Conservation (phyloP, 2,888 invertebrate genomes). For the Stegana nigrithorax region DNA sequence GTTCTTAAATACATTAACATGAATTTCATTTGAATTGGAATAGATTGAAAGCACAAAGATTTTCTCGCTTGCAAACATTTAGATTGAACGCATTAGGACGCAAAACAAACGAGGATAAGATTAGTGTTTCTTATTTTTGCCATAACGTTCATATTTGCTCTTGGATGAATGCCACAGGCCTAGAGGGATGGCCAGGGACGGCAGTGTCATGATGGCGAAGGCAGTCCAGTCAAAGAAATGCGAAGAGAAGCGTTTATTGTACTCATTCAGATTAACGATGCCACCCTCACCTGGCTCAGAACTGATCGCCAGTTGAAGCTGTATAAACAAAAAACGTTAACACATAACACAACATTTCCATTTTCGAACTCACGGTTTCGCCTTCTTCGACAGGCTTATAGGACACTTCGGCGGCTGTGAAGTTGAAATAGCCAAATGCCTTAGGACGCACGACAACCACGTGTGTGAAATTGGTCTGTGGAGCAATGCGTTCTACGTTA, state of each 20-base stretch:
- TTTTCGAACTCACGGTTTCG: slow-evolving; percentile 72
- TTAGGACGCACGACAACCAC: slow-evolving; percentile 91
- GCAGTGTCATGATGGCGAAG: slow-evolving; percentile 96
- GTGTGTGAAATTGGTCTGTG: slow-evolving; percentile 93
- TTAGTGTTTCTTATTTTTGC: slow-evolving; percentile 77
- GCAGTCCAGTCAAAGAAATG: slow-evolving; percentile 97
- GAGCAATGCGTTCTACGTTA: slow-evolving; percentile 89
- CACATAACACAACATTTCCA: too few relatives aligned
- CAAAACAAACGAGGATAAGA: not conserved
- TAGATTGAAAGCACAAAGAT: not conserved
- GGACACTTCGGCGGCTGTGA: slow-evolving; percentile 92
- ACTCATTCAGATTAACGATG: slow-evolving; percentile 91
- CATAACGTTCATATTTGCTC: slow-evolving; percentile 88
- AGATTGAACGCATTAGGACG: too few relatives aligned
- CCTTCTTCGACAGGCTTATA: slow-evolving; percentile 90
- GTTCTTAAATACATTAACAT: slow-evolving; percentile 3
- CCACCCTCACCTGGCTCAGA: slow-evolving; percentile 97
- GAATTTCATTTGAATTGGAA: not conserved
- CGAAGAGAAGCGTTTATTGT: slow-evolving; percentile 95
- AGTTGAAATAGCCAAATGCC: slow-evolving; percentile 95
- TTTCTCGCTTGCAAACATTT: not conserved
- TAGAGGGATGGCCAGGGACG: slow-evolving; percentile 93
- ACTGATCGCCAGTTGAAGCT: slow-evolving; percentile 79
- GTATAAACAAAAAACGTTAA: slow-evolving; percentile 62
- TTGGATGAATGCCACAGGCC: slow-evolving; percentile 95